Percentiles rank a stretch among this genome's conserved stretches.
phyloP scores from a whole-genome alignment of 2,888 invertebrate species.

The Clusia tigrina region DNA sequence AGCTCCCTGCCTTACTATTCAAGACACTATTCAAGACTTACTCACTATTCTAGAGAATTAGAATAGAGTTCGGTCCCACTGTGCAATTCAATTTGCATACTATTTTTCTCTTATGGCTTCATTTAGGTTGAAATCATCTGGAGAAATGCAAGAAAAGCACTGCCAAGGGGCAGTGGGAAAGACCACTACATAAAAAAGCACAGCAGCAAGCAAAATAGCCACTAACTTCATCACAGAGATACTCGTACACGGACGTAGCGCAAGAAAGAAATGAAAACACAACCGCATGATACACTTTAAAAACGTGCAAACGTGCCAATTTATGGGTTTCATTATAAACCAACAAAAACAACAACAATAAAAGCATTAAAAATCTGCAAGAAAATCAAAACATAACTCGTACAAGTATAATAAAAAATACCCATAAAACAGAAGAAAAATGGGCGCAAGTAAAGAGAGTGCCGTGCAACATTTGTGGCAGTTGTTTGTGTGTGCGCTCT shows the following conservation, averaged over 20 bases:
- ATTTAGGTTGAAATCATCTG: not conserved
- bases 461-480: too few relatives aligned
- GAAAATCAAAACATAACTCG: conserved; percentile 2
- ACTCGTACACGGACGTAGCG: not conserved
- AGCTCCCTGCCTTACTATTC: too few relatives aligned
- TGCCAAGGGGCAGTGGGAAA: not conserved
- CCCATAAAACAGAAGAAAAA: conserved; percentile 17
- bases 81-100: conserved; percentile 4
- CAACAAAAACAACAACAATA: conserved; percentile 8
- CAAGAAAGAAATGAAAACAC: not conserved
- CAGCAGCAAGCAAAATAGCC: not conserved
- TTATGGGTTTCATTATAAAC: conserved; percentile 30
- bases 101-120: not conserved
- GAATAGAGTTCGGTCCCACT: not conserved
- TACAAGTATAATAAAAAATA: not conserved
- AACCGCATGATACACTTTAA: conserved; percentile 16
- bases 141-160: not conserved
- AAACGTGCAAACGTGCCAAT: conserved; percentile 36
- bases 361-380: not conserved
- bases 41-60: too few relatives aligned
- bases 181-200: not conserved
- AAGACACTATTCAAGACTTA: too few relatives aligned
- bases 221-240: not conserved
- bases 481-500: too few relatives aligned
- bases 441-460: conserved; percentile 9